These are phyloP conservation scores for Sylvilagus bachmani DNA, from an alignment of 2,113 vertebrate genomes.

Conservation along the genomic window DNA sequence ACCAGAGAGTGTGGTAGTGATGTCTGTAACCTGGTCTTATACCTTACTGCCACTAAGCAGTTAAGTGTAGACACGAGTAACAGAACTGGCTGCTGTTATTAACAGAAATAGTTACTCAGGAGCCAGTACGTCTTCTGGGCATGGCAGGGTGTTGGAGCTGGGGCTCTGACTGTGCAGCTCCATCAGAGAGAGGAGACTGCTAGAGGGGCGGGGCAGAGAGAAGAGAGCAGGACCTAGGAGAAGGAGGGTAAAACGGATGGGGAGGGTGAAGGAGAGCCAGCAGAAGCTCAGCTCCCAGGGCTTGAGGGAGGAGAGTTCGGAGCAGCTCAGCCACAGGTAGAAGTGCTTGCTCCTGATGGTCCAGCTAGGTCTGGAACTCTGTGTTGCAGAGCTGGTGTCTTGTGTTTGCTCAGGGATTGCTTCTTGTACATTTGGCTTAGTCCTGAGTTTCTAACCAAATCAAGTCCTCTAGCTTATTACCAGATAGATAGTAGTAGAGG, in stretches of 20 bases:
- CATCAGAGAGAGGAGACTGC: too few species aligned
- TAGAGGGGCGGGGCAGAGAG: not conserved
- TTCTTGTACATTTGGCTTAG: not conserved
- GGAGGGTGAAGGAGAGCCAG: not conserved
- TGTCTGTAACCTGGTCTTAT: constrained; percentile 11
- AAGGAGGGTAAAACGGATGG: not conserved
- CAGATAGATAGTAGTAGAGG: not conserved
- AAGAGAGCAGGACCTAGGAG: not conserved
- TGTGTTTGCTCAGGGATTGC: not conserved
- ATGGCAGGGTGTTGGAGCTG: not conserved
- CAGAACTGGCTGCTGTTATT: not conserved
- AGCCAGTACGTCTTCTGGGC: not conserved
- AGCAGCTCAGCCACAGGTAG: not conserved
- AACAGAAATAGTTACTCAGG: constrained; percentile 26
- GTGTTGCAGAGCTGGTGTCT: not conserved
- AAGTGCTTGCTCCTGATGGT: not conserved
- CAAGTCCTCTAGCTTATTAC: not conserved
- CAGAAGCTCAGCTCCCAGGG: too few species aligned
- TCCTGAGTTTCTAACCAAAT: not conserved
- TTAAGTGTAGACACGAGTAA: not conserved
- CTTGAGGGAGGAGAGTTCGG: too few species aligned
- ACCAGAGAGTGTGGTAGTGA: not conserved
- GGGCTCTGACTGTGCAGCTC: too few species aligned
- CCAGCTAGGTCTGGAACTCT: fast-evolving
- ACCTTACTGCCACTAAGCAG: not conserved